Base-by-base conservation (phyloP, 2,888 invertebrate genomes). In the Tiliacea citrago region DNA sequence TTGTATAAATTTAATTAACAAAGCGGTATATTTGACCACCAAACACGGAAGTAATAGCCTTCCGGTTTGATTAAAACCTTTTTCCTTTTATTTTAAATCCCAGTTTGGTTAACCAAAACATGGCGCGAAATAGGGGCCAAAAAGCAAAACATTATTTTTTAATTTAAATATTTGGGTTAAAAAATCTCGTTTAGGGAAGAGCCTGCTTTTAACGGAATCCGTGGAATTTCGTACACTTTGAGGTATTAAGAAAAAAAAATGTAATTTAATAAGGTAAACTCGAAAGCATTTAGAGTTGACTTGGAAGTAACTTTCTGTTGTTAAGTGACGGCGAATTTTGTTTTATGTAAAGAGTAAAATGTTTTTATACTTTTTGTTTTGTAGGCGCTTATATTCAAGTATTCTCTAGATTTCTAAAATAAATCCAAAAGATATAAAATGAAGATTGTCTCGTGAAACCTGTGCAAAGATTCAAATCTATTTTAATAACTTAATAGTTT, bases 161-260 rank as follows among this genome's bases (percentile, higher is more conserved):
- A 63, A 80, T 86, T 78, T 65, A 76, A 81, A 84, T 71, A 84
- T 81, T 85, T 81, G 51, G 39, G 78, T 51, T 85, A 71, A 73
- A 69, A 81, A 76, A 79, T 74, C 68, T 75, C 75, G 61, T 75
- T 85, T 63, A 63, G 16, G 21, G 21, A 68, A 84, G 61, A 71
- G 53, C 53, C 65, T 73, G 68, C 68, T 84, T 82, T 86, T 73
- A 61, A 60, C 49, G 53, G 39, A 79, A 85, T 78, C 82, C 63
- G 51, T 53, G 57, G 53, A 72, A 81, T 84, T 77, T 63, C 18
- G 58, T 69, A 47, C 75, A 75, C 66, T 84, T 82, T 82, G 76
- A 74, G 65, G 84, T 66, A 76, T 84, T 84, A 84, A 55, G 68
- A 73, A 82, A 75, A 63, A 62, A 68, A 81, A 75, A 77, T 24